Percentiles rank a stretch among this genome's conserved stretches.
Conservation (phyloP, 2,113 vertebrate species). For the Epinephelus fuscoguttatus region DNA sequence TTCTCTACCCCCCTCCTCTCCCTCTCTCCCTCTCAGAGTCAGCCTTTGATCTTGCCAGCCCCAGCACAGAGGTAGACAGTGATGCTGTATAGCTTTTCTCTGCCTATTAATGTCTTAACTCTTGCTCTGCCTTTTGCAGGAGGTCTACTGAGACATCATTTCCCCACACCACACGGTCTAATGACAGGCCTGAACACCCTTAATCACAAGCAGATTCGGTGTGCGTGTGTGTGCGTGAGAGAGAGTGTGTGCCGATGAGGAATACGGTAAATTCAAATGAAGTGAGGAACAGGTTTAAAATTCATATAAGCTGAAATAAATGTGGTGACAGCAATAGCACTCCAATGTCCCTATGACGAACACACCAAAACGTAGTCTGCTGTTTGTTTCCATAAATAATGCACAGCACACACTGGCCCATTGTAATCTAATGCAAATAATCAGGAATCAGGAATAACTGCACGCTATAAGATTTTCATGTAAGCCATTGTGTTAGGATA, state of each 20-base stretch:
- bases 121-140: slow-evolving; percentile 70
- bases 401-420: neutral
- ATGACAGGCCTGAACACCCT: slow-evolving; percentile 68
- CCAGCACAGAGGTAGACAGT: slow-evolving; percentile 77
- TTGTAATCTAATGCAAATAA: slow-evolving; percentile 35
- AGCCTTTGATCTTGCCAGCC: slow-evolving; percentile 78
- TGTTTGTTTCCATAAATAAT: slow-evolving; percentile 37
- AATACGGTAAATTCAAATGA: slow-evolving; percentile 46
- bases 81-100: slow-evolving; percentile 75
- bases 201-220: slow-evolving; percentile 46
- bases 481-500: neutral
- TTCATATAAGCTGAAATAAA: slow-evolving; percentile 28
- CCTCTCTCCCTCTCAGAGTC: slow-evolving; percentile 50
- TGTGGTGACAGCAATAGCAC: slow-evolving; percentile 20
- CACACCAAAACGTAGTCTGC: neutral
- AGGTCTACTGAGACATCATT: slow-evolving; percentile 77
- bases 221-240: slow-evolving; percentile 10
- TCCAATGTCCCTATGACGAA: slow-evolving; percentile 31
- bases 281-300: slow-evolving; percentile 35
- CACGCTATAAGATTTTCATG: neutral
- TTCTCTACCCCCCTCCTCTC: slow-evolving; percentile 11
- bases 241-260: slow-evolving; percentile 15
- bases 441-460: neutral
- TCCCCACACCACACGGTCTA: slow-evolving; percentile 49
- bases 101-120: slow-evolving; percentile 81